phyloP scores from a whole-genome alignment of 2,888 invertebrate genomes.

The Omphaloscelis lunosa region DNA sequence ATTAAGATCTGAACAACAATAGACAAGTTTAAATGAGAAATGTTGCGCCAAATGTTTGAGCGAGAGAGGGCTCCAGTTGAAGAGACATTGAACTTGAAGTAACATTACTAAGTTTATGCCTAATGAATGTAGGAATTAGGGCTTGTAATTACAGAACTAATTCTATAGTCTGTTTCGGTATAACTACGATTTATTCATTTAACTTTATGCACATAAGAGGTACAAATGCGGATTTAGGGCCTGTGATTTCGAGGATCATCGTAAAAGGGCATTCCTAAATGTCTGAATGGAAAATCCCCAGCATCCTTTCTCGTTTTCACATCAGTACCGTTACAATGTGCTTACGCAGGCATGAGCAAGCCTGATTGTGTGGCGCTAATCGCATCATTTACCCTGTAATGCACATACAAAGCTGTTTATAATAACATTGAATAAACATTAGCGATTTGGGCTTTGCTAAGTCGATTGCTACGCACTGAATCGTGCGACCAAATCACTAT shows the following conservation, averaged over 20 bases:
- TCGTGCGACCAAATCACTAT: constrained; percentile 6
- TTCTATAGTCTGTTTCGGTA: not conserved
- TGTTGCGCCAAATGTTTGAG: constrained; percentile 37
- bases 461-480: constrained; percentile 26
- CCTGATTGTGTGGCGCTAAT: constrained; percentile 35
- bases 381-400: constrained; percentile 32
- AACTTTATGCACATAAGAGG: not conserved
- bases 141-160: not conserved
- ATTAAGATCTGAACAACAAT: constrained; percentile 61
- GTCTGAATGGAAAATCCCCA: constrained; percentile 5
- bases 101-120: constrained; percentile 20
- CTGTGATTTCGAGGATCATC: not conserved
- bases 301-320: constrained; percentile 3
- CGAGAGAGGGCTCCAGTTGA: not conserved
- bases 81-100: constrained; percentile 44
- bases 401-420: constrained; percentile 17
- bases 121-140: constrained; percentile 13
- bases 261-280: not conserved
- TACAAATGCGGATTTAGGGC: not conserved
- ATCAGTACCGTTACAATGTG: constrained; percentile 22
- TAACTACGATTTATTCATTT: not conserved
- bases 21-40: constrained; percentile 64
- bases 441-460: constrained; percentile 24
- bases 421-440: constrained; percentile 34
- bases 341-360: constrained; percentile 8